Conservation (phyloP, 2,113 vertebrate species). For the Uria lomvia region DNA sequence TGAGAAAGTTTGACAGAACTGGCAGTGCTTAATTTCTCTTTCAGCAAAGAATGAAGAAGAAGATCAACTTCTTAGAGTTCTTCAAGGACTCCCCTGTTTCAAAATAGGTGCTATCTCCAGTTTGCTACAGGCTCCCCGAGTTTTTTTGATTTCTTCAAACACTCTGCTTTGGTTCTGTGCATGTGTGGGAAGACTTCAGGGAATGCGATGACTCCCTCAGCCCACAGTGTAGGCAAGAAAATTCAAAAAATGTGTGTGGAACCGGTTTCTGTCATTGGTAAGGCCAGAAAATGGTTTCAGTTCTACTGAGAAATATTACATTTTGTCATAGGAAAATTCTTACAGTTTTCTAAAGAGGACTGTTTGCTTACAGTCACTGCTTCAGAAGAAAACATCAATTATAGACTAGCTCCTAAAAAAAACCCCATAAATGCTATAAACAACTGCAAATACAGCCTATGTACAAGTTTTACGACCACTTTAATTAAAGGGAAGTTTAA, state of each 20-base stretch:
- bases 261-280: neutral
- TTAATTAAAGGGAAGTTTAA: neutral
- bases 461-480: neutral
- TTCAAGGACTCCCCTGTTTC: neutral
- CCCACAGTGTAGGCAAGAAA: neutral
- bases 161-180: neutral
- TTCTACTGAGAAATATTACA: neutral
- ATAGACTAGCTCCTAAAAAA: neutral
- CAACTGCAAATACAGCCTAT: neutral
- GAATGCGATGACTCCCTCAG: neutral
- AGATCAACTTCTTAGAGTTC: neutral
- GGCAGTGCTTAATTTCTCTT: neutral
- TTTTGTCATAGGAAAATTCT: neutral
- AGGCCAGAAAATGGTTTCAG: neutral
- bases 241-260: neutral
- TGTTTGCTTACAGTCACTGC: neutral
- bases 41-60: neutral
- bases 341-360: neutral
- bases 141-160: neutral
- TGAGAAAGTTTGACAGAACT: neutral
- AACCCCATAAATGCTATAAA: neutral
- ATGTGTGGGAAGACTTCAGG: neutral
- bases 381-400: neutral
- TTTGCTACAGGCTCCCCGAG: neutral
- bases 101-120: neutral